Evolutionary conservation across 2,888 invertebrate genomes (phyloP), one percentile per base, ranked within the genome.

Genomic region (Drosophila paranaensis): DNA sequence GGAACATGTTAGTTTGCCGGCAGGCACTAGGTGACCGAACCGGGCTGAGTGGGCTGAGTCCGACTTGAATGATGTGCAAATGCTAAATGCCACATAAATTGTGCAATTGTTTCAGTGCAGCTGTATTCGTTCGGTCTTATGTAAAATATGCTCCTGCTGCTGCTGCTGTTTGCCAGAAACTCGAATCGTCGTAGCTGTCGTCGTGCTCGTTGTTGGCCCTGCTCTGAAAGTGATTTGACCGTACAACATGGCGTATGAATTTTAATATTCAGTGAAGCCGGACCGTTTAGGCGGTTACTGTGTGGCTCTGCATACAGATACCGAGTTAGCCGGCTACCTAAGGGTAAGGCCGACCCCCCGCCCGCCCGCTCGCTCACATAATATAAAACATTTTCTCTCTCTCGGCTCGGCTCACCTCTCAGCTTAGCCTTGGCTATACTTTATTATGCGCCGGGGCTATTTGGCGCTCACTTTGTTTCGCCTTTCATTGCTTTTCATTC

Each of bases 211-310:
- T 60, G 50, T 42, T 40, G 61, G 30, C 46, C 48, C 30, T 60
- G 53, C 64, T 40, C 57, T 67, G 62, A 62, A 66, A 73, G 78
- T 87, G 87, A 90, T 90, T 89, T 88, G 82, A 62, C 86, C 80
- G 84, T 79, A 74, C 88, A 90, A 78, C 90, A 79, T 87, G 85
- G 85, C 79, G 78, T 87, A 90, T 85, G 90, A 89, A 89, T 90
- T 86, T 90, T 86, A 90, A 86, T 86, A 89, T 90, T 87, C 84
- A 71, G 81, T 66, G 61, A 60, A 33, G 46, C 43, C n/a, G 56
- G 61, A 54, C 61, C 62, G 79, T 68, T 74, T 84, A 84, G 82
- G 63, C 74, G 64, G 16, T 16, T 50, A 82, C 42, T 50, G 27
- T 56, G 50, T 51, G 62, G 50, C 33, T 25, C 43, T 74, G 53